These are phyloP conservation scores for Hemiprocne comata DNA, from an alignment of 2,113 vertebrate species.

Conservation along the genomic window DNA sequence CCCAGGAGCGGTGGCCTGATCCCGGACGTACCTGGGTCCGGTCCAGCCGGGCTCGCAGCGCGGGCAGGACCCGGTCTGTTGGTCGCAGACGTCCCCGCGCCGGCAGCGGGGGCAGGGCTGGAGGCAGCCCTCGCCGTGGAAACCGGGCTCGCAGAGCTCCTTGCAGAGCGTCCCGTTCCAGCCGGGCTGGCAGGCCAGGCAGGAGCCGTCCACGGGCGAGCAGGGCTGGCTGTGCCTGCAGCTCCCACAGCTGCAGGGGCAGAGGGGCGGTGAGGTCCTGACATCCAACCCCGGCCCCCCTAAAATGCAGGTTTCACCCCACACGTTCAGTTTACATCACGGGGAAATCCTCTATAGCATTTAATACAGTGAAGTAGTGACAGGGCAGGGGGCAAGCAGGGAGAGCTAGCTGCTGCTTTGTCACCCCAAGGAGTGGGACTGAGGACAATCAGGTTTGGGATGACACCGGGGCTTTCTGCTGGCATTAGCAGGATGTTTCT, in stretches of 20 bases:
- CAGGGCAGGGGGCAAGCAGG: neutral
- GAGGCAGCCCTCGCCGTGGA: conserved; percentile 82
- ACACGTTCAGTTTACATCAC: accelerated
- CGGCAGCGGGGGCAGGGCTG: conserved; percentile 83
- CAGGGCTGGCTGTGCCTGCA: conserved; percentile 81
- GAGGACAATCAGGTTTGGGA: accelerated
- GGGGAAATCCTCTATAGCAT: accelerated
- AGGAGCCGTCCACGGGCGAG: conserved; percentile 82
- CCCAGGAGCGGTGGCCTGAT: accelerated
- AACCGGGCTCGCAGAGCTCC: conserved; percentile 77
- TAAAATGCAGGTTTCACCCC: neutral
- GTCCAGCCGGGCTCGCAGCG: conserved; percentile 86
- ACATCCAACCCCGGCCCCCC: no score
- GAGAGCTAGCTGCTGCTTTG: neutral
- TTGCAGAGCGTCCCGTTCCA: conserved; percentile 90
- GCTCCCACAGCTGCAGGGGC: conserved; percentile 83
- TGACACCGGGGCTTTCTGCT: neutral
- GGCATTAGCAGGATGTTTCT: accelerated
- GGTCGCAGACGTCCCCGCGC: conserved; percentile 78
- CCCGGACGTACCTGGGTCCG: conserved; percentile 79
- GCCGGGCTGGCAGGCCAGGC: conserved; percentile 84
- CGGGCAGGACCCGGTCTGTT: conserved; percentile 80
- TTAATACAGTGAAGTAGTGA: accelerated
- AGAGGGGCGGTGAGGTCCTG: neutral
- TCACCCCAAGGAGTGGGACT: accelerated